These are phyloP conservation scores for Agrypnia vestita DNA, from an alignment of 1,140 invertebrate species.

Conservation along the genomic window DNA sequence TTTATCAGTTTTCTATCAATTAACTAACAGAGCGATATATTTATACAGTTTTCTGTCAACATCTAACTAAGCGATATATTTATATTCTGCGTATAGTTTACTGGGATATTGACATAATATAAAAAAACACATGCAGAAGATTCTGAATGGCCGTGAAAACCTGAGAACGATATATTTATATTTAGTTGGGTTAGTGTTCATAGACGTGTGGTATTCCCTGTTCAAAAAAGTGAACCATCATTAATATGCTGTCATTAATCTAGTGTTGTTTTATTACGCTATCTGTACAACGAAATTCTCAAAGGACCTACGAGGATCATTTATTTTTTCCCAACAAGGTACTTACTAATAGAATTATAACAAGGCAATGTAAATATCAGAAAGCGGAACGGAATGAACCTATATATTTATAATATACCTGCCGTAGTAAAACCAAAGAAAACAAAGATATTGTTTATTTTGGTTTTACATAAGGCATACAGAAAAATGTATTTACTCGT, in stretches of 20 bases:
- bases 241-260: slow-evolving; percentile 28
- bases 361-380: not conserved
- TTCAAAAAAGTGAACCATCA: not conserved
- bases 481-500: not conserved
- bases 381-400: slow-evolving; percentile 7
- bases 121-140: no score
- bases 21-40: no score
- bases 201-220: not conserved
- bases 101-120: no score
- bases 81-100: no score
- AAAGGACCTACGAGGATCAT: slow-evolving; percentile 31
- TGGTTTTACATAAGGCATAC: not conserved
- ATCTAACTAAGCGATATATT: no score
- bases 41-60: no score
- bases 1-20: no score
- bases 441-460: not conserved
- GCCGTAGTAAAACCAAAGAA: not conserved
- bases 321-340: slow-evolving; percentile 27
- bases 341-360: slow-evolving; percentile 40
- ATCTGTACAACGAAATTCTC: slow-evolving; percentile 2
- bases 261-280: slow-evolving; percentile 32
- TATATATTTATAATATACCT: not conserved
- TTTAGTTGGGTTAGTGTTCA: no score
- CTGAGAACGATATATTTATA: no score
- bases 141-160: no score